A percentile compares a stretch with the other conserved stretches of the same genome.
These are phyloP conservation scores for Chironomus striatipennis DNA, from an alignment of 1,140 invertebrate species.

Conservation along the genomic window DNA sequence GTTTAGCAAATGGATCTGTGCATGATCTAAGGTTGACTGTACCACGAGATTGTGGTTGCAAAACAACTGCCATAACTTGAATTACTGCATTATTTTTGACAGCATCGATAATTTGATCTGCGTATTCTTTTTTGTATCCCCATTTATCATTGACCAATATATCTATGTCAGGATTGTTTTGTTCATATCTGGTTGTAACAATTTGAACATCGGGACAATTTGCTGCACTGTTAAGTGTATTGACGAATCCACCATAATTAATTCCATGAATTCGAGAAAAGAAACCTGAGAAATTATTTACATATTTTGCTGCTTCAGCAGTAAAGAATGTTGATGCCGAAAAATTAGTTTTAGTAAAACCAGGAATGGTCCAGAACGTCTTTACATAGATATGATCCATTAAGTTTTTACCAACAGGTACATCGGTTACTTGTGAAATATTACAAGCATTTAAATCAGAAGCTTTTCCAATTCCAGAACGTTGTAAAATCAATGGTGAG, in stretches of 20 bases:
- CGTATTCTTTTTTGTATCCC: constrained; percentile 35
- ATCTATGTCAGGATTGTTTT: neutral
- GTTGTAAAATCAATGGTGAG: constrained; percentile 56
- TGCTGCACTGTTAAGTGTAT: constrained; percentile 31
- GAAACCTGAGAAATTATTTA: neutral
- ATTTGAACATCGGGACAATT: constrained; percentile 39
- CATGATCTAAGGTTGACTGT: constrained; percentile 43
- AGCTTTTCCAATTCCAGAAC: constrained; percentile 56
- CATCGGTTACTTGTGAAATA: constrained; percentile 39
- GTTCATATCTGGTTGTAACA: constrained; percentile 32
- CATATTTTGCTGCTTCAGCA: neutral
- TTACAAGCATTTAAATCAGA: neutral
- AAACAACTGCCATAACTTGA: constrained; percentile 34
- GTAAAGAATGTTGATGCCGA: neutral
- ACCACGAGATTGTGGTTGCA: constrained; percentile 41
- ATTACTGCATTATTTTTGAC: constrained; percentile 33
- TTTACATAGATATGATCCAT: constrained; percentile 38
- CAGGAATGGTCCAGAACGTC: neutral
- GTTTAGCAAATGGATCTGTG: constrained; percentile 50
- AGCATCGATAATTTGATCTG: constrained; percentile 30
- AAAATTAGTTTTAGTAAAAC: neutral
- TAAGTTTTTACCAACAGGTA: constrained; percentile 53
- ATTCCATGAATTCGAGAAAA: neutral
- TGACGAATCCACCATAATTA: constrained; percentile 32
- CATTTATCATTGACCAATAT: constrained; percentile 26